phyloP scores from a whole-genome alignment of 2,888 invertebrate genomes.

The Campopleginae sp. region DNA sequence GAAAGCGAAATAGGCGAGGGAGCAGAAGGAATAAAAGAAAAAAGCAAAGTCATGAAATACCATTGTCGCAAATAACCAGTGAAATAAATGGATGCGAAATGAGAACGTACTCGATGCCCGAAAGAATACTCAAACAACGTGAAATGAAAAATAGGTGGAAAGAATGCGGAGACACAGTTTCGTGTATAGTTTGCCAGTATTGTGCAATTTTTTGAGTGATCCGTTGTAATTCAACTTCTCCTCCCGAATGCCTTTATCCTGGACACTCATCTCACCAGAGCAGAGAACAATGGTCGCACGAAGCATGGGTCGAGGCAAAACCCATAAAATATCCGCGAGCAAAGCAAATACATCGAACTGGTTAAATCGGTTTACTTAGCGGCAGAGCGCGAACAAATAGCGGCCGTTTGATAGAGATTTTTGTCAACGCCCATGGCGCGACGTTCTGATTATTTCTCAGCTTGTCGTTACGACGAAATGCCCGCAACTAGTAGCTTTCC shows the following conservation, averaged over 20 bases:
- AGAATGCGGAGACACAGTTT: constrained; percentile 32
- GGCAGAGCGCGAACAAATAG: background rate
- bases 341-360: background rate
- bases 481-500: background rate
- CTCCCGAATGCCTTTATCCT: background rate
- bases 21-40: background rate
- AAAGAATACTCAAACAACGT: constrained; percentile 17
- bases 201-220: constrained; percentile 56
- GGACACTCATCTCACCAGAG: background rate
- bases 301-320: background rate
- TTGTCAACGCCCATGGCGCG: background rate
- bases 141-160: constrained; percentile 54
- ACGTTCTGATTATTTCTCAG: background rate
- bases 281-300: background rate
- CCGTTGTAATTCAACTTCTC: constrained; percentile 54
- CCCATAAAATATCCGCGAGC: background rate
- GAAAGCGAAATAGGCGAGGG: background rate
- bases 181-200: constrained; percentile 11
- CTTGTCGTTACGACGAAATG: background rate
- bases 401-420: background rate
- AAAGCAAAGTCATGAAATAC: background rate
- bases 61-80: background rate
- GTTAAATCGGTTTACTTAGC: constrained; percentile 13
- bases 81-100: background rate
- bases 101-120: background rate